phyloP scores from a whole-genome alignment of 2,888 invertebrate species.

The Sarcophaga rosellei region DNA sequence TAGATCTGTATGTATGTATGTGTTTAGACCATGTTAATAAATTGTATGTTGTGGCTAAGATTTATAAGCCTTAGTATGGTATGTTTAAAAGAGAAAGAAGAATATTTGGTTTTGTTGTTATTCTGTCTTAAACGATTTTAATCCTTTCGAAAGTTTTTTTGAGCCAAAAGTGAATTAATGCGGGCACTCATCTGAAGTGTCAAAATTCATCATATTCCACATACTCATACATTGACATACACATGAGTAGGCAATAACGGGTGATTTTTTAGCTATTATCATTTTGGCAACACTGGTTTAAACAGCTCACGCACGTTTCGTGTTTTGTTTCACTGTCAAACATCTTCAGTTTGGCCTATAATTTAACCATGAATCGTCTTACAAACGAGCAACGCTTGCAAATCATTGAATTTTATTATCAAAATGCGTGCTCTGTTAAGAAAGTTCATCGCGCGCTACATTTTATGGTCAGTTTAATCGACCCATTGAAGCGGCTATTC shows the following conservation, averaged over 20 bases:
- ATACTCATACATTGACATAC: constrained; percentile 48
- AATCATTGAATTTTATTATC: too few relatives aligned
- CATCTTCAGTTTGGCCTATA: too few relatives aligned
- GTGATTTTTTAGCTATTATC: too few relatives aligned
- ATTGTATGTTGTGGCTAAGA: constrained; percentile 30
- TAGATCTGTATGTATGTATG: not conserved
- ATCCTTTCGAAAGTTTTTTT: constrained; percentile 77
- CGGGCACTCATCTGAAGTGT: constrained; percentile 73
- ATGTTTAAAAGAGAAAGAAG: constrained; percentile 9
- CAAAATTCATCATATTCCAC: constrained; percentile 74
- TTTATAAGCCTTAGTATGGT: not conserved
- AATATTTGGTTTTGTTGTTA: constrained; percentile 4
- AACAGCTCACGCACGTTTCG: too few relatives aligned
- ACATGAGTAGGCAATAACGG: not conserved
- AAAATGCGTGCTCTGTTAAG: too few relatives aligned
- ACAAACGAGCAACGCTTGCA: too few relatives aligned
- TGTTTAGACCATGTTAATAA: constrained; percentile 38
- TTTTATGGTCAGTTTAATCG: too few relatives aligned
- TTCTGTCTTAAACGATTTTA: constrained; percentile 73
- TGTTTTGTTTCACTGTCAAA: too few relatives aligned
- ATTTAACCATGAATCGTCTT: too few relatives aligned
- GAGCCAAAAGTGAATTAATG: constrained; percentile 75
- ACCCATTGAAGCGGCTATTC: too few relatives aligned
- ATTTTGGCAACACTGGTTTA: too few relatives aligned
- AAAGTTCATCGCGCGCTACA: too few relatives aligned